Base-by-base conservation (phyloP, 2,888 invertebrate species). In the Acrobeloides nanus region DNA sequence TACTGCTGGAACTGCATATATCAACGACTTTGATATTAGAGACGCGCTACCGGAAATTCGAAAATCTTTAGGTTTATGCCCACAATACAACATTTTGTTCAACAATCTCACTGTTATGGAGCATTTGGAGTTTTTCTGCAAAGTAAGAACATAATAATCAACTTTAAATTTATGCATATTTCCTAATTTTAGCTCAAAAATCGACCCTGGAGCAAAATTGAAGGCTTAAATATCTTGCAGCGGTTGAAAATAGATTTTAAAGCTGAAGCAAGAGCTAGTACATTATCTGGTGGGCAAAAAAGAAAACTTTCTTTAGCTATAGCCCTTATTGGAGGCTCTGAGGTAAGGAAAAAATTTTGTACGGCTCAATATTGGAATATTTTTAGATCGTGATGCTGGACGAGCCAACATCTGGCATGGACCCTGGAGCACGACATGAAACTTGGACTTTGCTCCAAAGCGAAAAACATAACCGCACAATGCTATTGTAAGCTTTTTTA, bases 11-110 rank as follows among this genome's bases (percentile, higher is more conserved):
- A 65, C 67, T 0, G 66, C 66, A 1, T 65, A 52, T 43, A 55
- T 67, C 39, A 55, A 65, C 33, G 51, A 83, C 0, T 80, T 81
- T 62, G 84, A 87, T 74, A 82, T 78, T 31, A 54, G 73, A 21
- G 61, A 57, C 18, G 71, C 75, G 34, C 73, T 77, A 24, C 61
- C 66, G 27, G 59, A 59, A 35, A 75, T 76, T 8, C 43, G 77
- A 12, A 62, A 62, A 48, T 71, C 72, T 48, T 79, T 93, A 38
- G 90, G 92, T 0, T 81, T 89, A 43, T 93, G 92, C 74, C 89
- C 92, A 0, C 76, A 86, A 83, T 85, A 87, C 74, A 85, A 89
- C 75, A 83, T 87, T 5, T 78, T 89, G 1, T 87, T 88, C 73
- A 83, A 84, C 57, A 84, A 84, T 53, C 78, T 89, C 32, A 87